These are phyloP conservation scores for Sarcophaga bullata DNA, from an alignment of 1,140 invertebrate genomes.

Conservation along the genomic window DNA sequence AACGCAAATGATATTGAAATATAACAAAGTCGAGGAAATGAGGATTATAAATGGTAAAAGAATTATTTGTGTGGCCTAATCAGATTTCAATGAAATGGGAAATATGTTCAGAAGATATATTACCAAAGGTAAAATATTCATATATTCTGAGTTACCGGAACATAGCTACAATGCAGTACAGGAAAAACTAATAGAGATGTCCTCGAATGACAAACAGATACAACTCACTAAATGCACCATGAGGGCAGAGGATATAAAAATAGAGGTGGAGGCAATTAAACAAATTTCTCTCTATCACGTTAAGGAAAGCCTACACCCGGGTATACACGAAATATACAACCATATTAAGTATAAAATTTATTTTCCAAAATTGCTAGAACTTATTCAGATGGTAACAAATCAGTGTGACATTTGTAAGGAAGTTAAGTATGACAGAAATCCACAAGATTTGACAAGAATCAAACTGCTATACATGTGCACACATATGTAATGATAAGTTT, in stretches of 20 bases:
- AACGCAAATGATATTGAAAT: slow-evolving; percentile 44
- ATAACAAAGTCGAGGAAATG: background rate
- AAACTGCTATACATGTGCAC: slow-evolving; percentile 45
- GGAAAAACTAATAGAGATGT: slow-evolving; percentile 43
- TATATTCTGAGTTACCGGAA: slow-evolving; percentile 24
- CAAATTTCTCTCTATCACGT: slow-evolving; percentile 43
- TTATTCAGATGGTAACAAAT: slow-evolving; percentile 1
- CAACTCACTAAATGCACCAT: slow-evolving; percentile 41
- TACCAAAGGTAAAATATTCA: background rate
- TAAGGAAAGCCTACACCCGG: slow-evolving; percentile 42
- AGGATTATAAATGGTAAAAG: slow-evolving; percentile 29
- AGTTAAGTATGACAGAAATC: slow-evolving; percentile 43
- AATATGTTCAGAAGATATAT: background rate
- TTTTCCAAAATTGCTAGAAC: slow-evolving; percentile 39
- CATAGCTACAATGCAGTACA: slow-evolving; percentile 37
- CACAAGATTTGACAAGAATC: slow-evolving; percentile 36
- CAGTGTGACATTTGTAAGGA: slow-evolving; percentile 39
- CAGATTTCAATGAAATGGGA: background rate
- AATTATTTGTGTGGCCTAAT: slow-evolving; percentile 23
- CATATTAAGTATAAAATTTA: slow-evolving; percentile 44
- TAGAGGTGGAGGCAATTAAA: slow-evolving; percentile 38
- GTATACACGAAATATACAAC: slow-evolving; percentile 43
- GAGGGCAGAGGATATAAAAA: slow-evolving; percentile 36
- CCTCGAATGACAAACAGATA: slow-evolving; percentile 36
- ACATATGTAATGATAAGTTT: slow-evolving; percentile 40